phyloP scores from a whole-genome alignment of 2,888 invertebrate species.

The Clivina fossor region DNA sequence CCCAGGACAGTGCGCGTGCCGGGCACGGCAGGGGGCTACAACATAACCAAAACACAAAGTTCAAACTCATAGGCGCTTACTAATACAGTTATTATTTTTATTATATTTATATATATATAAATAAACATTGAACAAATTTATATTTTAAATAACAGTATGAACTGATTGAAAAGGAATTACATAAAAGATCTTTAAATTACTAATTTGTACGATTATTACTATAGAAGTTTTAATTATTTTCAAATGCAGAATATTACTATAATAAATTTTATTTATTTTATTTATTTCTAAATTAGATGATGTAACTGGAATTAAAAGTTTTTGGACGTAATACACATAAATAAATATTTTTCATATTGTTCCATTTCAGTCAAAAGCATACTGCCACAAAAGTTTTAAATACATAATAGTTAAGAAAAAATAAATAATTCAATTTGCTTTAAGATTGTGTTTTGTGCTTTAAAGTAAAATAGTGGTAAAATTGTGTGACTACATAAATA shows the following conservation, averaged over 20 bases:
- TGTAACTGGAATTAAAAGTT: slow-evolving; percentile 11
- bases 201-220: too few species aligned
- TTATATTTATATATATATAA: slow-evolving; percentile 1
- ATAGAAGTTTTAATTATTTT: background rate
- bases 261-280: background rate
- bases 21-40: slow-evolving; percentile 63
- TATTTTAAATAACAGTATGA: slow-evolving; percentile 14
- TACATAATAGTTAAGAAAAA: too few species aligned
- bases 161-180: slow-evolving; percentile 2
- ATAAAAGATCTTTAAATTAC: background rate
- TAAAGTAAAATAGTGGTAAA: slow-evolving; percentile 23
- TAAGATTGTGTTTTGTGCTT: slow-evolving; percentile 13
- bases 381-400: too few species aligned
- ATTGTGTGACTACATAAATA: slow-evolving; percentile 35
- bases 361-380: too few species aligned
- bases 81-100: too few species aligned
- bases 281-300: background rate
- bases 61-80: slow-evolving; percentile 9
- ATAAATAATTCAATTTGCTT: slow-evolving; percentile 16
- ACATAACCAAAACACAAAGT: slow-evolving; percentile 38
- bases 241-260: background rate
- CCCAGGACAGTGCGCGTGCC: slow-evolving; percentile 61
- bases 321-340: too few species aligned
- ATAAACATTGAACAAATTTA: slow-evolving; percentile 21
- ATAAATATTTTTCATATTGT: too few species aligned